Evolutionary conservation across 2,113 vertebrate species (phyloP).

Genomic region (Pavo muticus): DNA sequence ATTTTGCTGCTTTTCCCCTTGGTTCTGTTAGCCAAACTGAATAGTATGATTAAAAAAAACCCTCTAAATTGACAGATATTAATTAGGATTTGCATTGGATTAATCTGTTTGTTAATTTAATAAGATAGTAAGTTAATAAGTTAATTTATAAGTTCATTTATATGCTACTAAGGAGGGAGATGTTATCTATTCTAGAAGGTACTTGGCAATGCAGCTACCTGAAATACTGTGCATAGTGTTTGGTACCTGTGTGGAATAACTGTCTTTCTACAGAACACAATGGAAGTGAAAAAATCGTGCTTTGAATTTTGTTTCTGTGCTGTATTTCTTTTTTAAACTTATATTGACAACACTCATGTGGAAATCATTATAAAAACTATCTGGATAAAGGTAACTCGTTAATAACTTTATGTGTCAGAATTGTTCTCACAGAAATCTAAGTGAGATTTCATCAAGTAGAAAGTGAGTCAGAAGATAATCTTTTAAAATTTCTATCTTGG

Average conservation of each 20-base stretch:
- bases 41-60: not conserved
- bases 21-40: not conserved
- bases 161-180: not conserved
- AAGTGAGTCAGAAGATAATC: not conserved
- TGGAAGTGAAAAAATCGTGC: not conserved
- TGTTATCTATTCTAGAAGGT: constrained; percentile 13
- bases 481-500: not conserved
- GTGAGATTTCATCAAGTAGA: not conserved
- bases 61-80: not conserved
- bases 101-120: constrained; percentile 21
- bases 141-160: constrained; percentile 18
- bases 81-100: not conserved
- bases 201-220: not conserved
- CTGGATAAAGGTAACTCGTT: not conserved
- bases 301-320: not conserved
- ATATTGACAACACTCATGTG: not conserved
- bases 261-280: not conserved
- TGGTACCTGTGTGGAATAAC: not conserved
- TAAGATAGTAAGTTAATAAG: not conserved
- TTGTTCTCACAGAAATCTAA: not conserved
- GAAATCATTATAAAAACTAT: not conserved
- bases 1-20: not conserved
- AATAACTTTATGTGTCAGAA: not conserved
- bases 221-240: not conserved
- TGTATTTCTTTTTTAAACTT: not conserved